phyloP scores from a whole-genome alignment of 2,888 invertebrate genomes.

The Ommatoiulus sabulosus region DNA sequence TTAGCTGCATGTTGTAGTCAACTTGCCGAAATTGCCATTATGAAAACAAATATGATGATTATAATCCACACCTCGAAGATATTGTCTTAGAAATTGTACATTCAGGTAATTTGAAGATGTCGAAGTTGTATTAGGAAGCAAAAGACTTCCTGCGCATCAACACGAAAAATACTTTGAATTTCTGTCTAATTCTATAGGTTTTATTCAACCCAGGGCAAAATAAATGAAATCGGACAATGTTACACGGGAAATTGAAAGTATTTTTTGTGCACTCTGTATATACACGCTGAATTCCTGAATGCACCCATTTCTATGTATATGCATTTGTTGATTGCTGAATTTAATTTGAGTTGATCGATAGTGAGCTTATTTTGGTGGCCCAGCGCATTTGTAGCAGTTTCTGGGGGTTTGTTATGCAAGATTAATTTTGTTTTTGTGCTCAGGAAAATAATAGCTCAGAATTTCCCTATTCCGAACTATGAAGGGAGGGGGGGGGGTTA shows the following conservation, averaged over 20 bases:
- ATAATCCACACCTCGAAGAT: background rate
- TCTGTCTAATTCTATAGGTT: background rate
- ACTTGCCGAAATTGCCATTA: slow-evolving; percentile 29
- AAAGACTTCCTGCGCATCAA: background rate
- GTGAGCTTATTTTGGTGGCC: background rate
- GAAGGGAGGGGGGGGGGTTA: too few relatives aligned
- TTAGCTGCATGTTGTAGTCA: slow-evolving; percentile 52
- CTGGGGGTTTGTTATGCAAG: background rate
- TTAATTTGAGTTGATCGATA: background rate
- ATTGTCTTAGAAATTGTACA: background rate
- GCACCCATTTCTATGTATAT: background rate
- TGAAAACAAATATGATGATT: background rate
- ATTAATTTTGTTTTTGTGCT: background rate
- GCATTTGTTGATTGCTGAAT: background rate
- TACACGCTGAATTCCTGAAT: slow-evolving; percentile 1
- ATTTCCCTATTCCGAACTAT: background rate
- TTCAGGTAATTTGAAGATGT: slow-evolving; percentile 1
- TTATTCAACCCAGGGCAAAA: too few relatives aligned
- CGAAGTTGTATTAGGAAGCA: background rate
- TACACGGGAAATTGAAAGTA: background rate
- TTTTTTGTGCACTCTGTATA: background rate
- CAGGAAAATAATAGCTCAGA: background rate
- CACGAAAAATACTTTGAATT: background rate
- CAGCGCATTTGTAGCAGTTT: background rate
- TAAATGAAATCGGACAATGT: too few relatives aligned